Conservation (phyloP, 1,140 invertebrate genomes). For the Trichoplusia ni region DNA sequence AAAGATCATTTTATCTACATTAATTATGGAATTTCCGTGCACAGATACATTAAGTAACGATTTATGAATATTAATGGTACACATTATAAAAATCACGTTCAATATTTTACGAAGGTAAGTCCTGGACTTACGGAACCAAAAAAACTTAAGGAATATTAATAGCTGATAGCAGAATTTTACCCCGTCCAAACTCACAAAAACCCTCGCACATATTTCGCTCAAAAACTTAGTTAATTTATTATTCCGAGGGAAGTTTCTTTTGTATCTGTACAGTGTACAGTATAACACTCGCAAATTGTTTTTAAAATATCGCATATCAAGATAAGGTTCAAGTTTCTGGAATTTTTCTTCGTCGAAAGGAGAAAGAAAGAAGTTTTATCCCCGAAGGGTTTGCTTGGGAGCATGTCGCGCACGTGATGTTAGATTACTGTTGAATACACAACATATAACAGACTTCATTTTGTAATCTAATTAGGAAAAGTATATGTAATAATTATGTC, state of each 20-base stretch:
- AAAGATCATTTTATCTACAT: no score
- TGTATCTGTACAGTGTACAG: constrained; percentile 34
- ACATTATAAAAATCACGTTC: background rate
- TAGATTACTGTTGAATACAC: no score
- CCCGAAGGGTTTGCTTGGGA: background rate
- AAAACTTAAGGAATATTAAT: constrained; percentile 28
- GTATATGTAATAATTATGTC: no score
- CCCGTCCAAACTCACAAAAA: constrained; percentile 25
- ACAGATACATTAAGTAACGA: no score
- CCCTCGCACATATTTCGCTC: constrained; percentile 16
- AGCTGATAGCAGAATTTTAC: constrained; percentile 22
- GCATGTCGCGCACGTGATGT: background rate
- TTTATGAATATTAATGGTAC: no score
- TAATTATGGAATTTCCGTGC: no score
- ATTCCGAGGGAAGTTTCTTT: constrained; percentile 28
- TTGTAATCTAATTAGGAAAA: no score
- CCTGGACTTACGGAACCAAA: constrained; percentile 9
- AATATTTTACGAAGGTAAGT: constrained; percentile 4
- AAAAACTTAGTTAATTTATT: constrained; percentile 38
- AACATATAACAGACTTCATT: background rate
- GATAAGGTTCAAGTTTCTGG: constrained; percentile 39
- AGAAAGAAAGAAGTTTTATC: constrained; percentile 42
- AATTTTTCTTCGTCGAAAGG: constrained; percentile 28
- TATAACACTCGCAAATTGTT: constrained; percentile 42
- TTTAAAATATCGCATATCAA: constrained; percentile 50